These are phyloP conservation scores for Dusona sp. DNA, from an alignment of 2,888 invertebrate species.

Conservation along the genomic window DNA sequence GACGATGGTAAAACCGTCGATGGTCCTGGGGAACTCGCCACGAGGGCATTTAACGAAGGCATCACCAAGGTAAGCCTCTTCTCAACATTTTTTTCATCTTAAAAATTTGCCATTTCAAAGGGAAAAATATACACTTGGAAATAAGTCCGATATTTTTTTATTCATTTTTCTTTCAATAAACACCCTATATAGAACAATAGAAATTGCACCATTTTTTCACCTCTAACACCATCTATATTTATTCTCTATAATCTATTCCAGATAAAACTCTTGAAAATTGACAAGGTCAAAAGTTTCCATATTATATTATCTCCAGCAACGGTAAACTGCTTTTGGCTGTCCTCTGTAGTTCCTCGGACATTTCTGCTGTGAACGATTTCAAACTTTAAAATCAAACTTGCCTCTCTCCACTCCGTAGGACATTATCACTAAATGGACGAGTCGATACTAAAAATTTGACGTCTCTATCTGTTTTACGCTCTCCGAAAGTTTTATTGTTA, in stretches of 20 bases:
- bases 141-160: background rate
- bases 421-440: conserved; percentile 34
- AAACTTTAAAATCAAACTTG: conserved; percentile 6
- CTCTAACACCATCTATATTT: background rate
- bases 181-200: background rate
- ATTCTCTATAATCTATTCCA: background rate
- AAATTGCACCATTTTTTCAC: background rate
- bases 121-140: background rate
- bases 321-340: background rate
- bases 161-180: background rate
- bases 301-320: background rate
- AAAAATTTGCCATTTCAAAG: no score
- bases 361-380: background rate
- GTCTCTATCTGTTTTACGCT: conserved; percentile 35
- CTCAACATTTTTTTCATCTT: background rate
- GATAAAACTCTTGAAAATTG: background rate
- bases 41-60: conserved; percentile 97
- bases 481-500: conserved; percentile 36
- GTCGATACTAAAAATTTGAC: conserved; percentile 31
- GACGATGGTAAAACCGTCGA: conserved; percentile 99
- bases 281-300: background rate
- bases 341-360: background rate
- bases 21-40: conserved; percentile 98
- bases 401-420: background rate
- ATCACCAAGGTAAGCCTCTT: conserved; percentile 91